Conservation (phyloP, 2,797 vertebrate genomes). For the Tolypeutes matacus region DNA sequence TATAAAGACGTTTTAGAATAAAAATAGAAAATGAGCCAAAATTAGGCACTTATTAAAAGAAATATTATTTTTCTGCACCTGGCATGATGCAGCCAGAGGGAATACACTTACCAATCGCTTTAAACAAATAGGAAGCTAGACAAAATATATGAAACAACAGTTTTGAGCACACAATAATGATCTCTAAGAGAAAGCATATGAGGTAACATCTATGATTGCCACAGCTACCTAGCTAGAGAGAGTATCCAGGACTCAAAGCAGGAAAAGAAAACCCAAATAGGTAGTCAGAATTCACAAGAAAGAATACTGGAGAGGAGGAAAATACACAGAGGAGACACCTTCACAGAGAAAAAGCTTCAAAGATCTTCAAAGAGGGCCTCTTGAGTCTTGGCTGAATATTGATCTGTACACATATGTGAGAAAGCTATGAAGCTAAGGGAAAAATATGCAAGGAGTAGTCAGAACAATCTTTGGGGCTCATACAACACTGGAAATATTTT, state of each 20-base stretch:
- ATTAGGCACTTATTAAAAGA: neutral
- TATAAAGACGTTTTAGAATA: too few relatives aligned
- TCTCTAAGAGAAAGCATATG: neutral
- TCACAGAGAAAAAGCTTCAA: neutral
- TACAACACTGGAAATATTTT: neutral
- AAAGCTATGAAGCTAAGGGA: neutral
- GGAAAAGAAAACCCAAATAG: neutral
- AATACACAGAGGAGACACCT: too few relatives aligned
- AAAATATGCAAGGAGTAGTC: neutral
- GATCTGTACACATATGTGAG: neutral
- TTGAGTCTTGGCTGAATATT: neutral
- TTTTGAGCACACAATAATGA: neutral
- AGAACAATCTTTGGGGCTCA: neutral
- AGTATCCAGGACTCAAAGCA: neutral
- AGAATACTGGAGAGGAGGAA: neutral
- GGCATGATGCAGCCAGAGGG: neutral
- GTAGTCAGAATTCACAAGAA: neutral
- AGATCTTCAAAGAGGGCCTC: neutral
- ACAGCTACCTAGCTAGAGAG: neutral
- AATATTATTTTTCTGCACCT: neutral
- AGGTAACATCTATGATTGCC: neutral
- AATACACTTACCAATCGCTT: neutral
- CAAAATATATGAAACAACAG: neutral
- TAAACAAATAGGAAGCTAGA: neutral
- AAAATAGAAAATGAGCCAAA: neutral